Conservation (phyloP, 2,113 vertebrate species). For the Mesoclemmys tuberculata region DNA sequence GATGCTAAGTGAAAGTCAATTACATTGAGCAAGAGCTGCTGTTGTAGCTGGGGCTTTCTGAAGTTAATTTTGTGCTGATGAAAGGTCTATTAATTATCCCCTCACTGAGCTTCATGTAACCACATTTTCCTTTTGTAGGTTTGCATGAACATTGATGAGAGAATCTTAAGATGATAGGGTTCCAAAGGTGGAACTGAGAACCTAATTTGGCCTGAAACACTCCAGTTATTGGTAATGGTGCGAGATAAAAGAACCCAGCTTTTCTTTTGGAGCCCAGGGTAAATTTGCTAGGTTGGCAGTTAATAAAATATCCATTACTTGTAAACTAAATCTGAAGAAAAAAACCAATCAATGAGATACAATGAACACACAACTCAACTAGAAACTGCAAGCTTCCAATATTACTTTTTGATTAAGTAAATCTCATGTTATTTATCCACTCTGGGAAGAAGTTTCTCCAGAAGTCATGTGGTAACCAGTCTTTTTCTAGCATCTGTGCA, state of each 20-base stretch:
- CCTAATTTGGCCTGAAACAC: constrained; percentile 32
- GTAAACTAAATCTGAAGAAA: not conserved
- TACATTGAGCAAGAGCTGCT: not conserved
- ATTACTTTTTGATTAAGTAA: not conserved
- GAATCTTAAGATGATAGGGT: not conserved
- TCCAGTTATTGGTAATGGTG: not conserved
- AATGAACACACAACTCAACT: not conserved
- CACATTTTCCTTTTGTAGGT: not conserved
- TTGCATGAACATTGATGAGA: not conserved
- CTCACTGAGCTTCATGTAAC: not conserved
- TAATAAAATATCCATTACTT: not conserved
- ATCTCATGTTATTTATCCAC: not conserved
- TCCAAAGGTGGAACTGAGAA: constrained; percentile 25
- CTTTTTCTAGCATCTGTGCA: not conserved
- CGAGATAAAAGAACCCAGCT: constrained; percentile 52
- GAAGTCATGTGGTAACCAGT: not conserved
- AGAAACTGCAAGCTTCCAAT: not conserved
- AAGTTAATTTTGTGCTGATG: not conserved
- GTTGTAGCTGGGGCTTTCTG: not conserved
- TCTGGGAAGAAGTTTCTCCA: not conserved
- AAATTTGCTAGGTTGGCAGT: constrained; percentile 54
- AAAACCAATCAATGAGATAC: not conserved
- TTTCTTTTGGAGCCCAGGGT: constrained; percentile 38
- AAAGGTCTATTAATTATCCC: not conserved
- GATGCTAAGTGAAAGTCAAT: not conserved